A percentile compares a stretch with the other conserved stretches of the same genome.
phyloP scores from a whole-genome alignment of 1,140 invertebrate genomes.

The Pseudomyrmex cubaensis region DNA sequence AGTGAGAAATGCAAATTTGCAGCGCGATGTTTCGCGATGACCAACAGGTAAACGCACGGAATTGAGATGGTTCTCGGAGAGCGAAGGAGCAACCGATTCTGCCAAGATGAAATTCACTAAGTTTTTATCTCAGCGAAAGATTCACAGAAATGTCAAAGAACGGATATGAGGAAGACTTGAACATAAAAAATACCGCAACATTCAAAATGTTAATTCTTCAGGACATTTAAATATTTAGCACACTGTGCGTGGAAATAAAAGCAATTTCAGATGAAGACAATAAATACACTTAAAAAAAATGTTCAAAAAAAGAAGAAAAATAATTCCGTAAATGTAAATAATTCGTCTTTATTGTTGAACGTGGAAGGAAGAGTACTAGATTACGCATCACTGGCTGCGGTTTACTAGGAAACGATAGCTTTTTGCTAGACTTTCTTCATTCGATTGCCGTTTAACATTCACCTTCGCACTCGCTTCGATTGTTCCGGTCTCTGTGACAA shows the following conservation, averaged over 20 bases:
- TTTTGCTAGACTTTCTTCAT: conserved; percentile 42
- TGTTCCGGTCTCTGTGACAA: conserved; percentile 13
- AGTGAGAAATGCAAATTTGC: conserved; percentile 54
- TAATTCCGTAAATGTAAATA: not conserved
- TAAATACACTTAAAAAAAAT: not conserved
- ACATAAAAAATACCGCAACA: not conserved
- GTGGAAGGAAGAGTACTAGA: conserved; percentile 5
- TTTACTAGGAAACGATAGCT: conserved; percentile 27
- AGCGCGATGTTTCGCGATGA: conserved; percentile 1
- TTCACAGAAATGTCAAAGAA: not conserved
- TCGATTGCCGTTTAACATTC: conserved; percentile 50
- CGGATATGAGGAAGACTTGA: not conserved
- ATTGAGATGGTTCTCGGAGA: not conserved
- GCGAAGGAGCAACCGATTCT: not conserved
- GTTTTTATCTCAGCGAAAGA: not conserved
- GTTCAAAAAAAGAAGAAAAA: not conserved
- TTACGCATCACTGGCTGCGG: conserved; percentile 44
- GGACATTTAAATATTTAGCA: not conserved
- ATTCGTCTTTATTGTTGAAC: not conserved
- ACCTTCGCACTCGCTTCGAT: conserved; percentile 50
- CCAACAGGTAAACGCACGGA: not conserved
- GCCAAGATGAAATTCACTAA: not conserved
- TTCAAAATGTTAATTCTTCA: not conserved
- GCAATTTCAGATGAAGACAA: not conserved
- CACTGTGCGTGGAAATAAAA: not conserved